phyloP scores from a whole-genome alignment of 2,888 invertebrate species.

The Habroteleia sp. region DNA sequence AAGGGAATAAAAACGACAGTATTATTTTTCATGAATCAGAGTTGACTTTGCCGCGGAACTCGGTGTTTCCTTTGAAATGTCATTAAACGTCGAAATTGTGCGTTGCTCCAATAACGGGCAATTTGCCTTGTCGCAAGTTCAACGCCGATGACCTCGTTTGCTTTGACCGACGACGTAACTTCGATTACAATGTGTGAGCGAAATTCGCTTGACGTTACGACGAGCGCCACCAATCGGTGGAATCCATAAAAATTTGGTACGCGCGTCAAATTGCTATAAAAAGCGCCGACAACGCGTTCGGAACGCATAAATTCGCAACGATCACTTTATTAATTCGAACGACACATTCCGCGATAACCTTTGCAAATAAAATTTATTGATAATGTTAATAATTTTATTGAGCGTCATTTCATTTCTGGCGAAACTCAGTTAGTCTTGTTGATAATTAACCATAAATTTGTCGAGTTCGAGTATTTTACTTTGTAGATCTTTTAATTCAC shows the following conservation, averaged over 20 bases:
- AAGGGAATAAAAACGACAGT: too few relatives aligned
- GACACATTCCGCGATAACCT: conserved; percentile 35
- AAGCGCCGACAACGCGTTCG: conserved; percentile 6
- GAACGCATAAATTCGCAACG: conserved; percentile 17
- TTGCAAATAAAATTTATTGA: conserved; percentile 39
- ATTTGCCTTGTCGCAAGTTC: conserved; percentile 8
- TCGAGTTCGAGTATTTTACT: too few relatives aligned
- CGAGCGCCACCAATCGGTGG: background rate
- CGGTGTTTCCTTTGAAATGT: background rate
- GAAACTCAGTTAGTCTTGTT: too few relatives aligned
- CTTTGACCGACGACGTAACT: background rate
- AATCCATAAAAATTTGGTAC: conserved; percentile 5
- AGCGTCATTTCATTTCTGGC: too few relatives aligned
- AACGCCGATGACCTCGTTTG: conserved; percentile 6
- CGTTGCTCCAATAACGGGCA: conserved; percentile 2
- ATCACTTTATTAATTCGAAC: conserved; percentile 35
- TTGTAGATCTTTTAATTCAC: too few relatives aligned
- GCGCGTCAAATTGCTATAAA: conserved; percentile 16
- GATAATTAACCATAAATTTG: too few relatives aligned
- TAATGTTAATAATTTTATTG: conserved; percentile 37
- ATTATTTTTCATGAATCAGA: too few relatives aligned
- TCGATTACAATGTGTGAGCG: background rate
- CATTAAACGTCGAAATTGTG: background rate
- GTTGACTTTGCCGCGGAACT: too few relatives aligned
- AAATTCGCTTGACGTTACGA: background rate